Conservation (phyloP, 2,888 invertebrate genomes). For the Drosophila austrosaltans region DNA sequence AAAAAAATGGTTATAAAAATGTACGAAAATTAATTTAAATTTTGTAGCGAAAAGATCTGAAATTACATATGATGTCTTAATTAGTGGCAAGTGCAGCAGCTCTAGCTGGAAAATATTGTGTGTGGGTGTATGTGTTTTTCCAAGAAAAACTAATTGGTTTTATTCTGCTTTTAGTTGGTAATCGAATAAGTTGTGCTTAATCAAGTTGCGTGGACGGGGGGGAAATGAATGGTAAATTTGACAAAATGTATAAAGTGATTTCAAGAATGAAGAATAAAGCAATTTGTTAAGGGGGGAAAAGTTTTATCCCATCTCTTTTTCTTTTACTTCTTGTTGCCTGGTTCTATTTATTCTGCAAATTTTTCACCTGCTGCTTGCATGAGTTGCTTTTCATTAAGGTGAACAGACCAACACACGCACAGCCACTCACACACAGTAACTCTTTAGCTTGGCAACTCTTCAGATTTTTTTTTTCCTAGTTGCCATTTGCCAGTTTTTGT, state of each 20-base stretch:
- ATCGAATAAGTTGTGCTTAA: constrained; percentile 10
- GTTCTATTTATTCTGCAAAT: constrained; percentile 5
- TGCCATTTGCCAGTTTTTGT: constrained; percentile 65
- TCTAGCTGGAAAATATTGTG: background rate
- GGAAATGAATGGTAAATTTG: background rate
- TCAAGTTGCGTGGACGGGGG: background rate
- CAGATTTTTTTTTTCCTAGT: constrained; percentile 18
- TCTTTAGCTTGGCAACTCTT: constrained; percentile 20
- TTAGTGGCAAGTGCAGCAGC: constrained; percentile 58
- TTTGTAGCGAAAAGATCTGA: constrained; percentile 64
- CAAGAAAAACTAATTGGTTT: background rate
- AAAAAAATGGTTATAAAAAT: constrained; percentile 69
- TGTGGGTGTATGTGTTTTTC: background rate
- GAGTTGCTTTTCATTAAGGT: constrained; percentile 19
- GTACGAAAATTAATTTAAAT: constrained; percentile 81
- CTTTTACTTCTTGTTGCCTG: background rate
- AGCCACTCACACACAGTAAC: constrained; percentile 1
- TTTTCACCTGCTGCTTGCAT: constrained; percentile 10
- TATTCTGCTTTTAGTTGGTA: constrained; percentile 5
- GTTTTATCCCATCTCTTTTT: background rate
- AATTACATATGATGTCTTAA: constrained; percentile 80
- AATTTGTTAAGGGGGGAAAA: constrained; percentile 1
- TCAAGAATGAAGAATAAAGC: constrained; percentile 10
- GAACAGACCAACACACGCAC: constrained; percentile 1
- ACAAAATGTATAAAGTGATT: constrained; percentile 9